A percentile compares a stretch with the other conserved stretches of the same genome.
These are phyloP conservation scores for Orius laevigatus DNA, from an alignment of 1,140 invertebrate genomes.

Conservation along the genomic window DNA sequence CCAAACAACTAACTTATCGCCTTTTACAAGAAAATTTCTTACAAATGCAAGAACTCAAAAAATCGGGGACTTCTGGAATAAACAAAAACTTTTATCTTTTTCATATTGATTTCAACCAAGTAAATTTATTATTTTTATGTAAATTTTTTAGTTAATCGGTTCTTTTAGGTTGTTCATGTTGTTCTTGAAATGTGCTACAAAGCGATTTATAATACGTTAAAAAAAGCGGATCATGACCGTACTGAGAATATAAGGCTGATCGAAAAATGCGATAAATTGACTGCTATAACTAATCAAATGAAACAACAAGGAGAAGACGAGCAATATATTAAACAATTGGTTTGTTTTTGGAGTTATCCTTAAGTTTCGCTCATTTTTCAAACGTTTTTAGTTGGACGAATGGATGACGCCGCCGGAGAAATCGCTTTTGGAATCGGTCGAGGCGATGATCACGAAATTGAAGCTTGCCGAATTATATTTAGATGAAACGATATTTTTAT, in stretches of 20 bases:
- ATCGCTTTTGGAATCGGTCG: constrained; percentile 45
- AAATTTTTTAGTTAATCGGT: too few species aligned
- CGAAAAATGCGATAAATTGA: constrained; percentile 69
- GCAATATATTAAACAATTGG: constrained; percentile 51
- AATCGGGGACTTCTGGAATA: constrained; percentile 34
- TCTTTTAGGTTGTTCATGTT: constrained; percentile 48
- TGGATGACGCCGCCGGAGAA: constrained; percentile 62
- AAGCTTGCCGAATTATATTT: constrained; percentile 47
- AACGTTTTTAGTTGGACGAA: constrained; percentile 54
- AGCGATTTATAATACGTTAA: constrained; percentile 51
- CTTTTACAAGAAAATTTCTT: constrained; percentile 70
- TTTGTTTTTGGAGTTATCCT: constrained; percentile 17
- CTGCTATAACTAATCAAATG: constrained; percentile 58
- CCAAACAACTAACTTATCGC: constrained; percentile 64
- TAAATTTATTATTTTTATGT: constrained; percentile 26
- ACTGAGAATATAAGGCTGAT: constrained; percentile 53
- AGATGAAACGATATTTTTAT: constrained; percentile 55
- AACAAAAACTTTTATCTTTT: constrained; percentile 60
- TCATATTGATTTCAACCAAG: constrained; percentile 41
- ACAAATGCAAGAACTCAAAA: constrained; percentile 48
- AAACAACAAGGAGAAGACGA: constrained; percentile 53
- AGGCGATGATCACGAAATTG: constrained; percentile 45
- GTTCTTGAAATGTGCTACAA: constrained; percentile 58
- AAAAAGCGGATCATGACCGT: constrained; percentile 41
- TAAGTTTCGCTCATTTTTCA: too few species aligned